Evolutionary conservation across 2,797 vertebrate genomes (phyloP).

Genomic region (Rhabdomys pumilio): DNA sequence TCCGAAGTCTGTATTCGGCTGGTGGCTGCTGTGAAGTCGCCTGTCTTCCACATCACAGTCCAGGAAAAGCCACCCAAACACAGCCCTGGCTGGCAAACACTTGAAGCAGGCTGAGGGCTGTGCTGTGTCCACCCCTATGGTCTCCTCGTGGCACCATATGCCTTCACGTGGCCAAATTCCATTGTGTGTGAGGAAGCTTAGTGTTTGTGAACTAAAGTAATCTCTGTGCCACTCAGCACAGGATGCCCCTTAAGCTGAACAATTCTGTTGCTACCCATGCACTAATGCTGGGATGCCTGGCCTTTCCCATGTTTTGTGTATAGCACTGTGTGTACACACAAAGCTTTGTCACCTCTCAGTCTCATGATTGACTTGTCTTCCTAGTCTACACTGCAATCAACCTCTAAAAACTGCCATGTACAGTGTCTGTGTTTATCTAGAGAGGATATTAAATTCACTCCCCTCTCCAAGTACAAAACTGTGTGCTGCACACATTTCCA

Average conservation of each 20-base stretch:
- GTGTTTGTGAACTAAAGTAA: background rate
- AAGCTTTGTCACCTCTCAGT: background rate
- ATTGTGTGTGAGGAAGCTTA: background rate
- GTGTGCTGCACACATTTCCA: background rate
- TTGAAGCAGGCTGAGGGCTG: background rate
- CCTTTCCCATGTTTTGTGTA: background rate
- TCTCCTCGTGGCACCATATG: background rate
- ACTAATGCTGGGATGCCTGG: background rate
- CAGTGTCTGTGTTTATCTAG: background rate
- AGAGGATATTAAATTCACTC: slow-evolving; percentile 5
- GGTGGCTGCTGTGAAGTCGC: background rate
- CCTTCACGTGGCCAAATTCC: background rate
- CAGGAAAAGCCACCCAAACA: background rate
- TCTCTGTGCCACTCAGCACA: background rate
- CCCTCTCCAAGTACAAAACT: background rate
- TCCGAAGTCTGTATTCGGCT: background rate
- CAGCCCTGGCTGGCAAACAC: background rate
- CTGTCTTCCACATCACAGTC: background rate
- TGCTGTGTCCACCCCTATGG: background rate
- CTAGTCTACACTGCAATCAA: background rate
- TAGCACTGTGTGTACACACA: background rate
- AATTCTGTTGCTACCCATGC: background rate
- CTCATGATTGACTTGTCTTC: background rate
- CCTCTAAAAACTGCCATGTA: background rate
- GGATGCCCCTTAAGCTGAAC: background rate